Evolutionary conservation across 2,888 invertebrate genomes (phyloP).

Genomic region (Dromius quadrimaculatus): DNA sequence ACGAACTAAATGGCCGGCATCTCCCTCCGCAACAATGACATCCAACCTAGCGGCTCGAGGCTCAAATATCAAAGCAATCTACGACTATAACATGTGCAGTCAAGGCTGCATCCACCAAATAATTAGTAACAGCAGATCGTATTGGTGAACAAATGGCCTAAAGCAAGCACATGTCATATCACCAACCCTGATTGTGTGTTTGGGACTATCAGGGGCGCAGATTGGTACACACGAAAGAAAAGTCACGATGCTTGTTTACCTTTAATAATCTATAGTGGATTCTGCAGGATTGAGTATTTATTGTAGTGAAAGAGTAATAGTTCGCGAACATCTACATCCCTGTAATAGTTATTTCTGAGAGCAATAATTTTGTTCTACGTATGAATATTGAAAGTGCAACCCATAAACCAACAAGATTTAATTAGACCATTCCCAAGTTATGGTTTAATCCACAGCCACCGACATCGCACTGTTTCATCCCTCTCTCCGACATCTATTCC

Average conservation of each 20-base stretch:
- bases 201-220: background rate
- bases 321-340: too few relatives aligned
- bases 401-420: constrained; percentile 50
- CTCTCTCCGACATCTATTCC: background rate
- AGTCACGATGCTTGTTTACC: background rate
- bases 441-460: constrained; percentile 40
- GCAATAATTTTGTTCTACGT: constrained; percentile 27
- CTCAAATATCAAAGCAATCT: constrained; percentile 37
- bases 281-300: too few relatives aligned
- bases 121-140: constrained; percentile 38
- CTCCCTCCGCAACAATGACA: constrained; percentile 18
- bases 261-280: constrained; percentile 10
- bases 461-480: constrained; percentile 1
- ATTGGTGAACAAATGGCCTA: constrained; percentile 25
- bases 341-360: background rate
- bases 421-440: constrained; percentile 45
- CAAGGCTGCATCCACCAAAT: constrained; percentile 9
- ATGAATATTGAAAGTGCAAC: constrained; percentile 47
- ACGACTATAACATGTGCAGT: constrained; percentile 26
- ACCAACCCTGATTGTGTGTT: background rate
- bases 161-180: constrained; percentile 25
- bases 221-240: too few relatives aligned
- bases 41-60: background rate
- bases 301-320: too few relatives aligned
- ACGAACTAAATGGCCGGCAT: background rate